Conservation (phyloP, 2,113 vertebrate genomes). For the Recurvirostra avosetta region DNA sequence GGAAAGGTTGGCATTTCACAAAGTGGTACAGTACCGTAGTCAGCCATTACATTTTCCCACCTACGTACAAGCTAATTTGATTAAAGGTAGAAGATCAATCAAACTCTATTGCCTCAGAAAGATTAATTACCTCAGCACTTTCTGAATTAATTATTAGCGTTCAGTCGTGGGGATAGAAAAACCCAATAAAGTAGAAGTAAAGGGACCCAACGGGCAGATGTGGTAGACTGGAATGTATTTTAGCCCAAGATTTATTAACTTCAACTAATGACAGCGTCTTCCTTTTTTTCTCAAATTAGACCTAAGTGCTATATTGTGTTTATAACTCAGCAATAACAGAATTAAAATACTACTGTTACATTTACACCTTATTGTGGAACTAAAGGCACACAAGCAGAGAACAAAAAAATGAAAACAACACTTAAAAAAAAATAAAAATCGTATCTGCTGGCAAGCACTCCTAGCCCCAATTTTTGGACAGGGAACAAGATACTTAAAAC, state of each 20-base stretch:
- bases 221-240: conserved; percentile 8
- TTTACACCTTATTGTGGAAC: not conserved
- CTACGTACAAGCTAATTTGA: conserved; percentile 67
- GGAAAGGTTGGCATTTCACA: conserved; percentile 18
- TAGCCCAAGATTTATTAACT: conserved; percentile 30
- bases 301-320: not conserved
- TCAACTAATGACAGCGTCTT: conserved; percentile 13
- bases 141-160: conserved; percentile 71
- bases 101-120: conserved; percentile 60
- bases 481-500: not conserved
- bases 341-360: not conserved
- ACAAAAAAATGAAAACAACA: not conserved
- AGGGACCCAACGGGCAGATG: not conserved
- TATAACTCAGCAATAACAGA: not conserved
- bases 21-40: not conserved
- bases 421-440: not conserved
- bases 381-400: not conserved
- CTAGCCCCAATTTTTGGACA: not conserved
- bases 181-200: conserved; percentile 16
- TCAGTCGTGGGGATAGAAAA: conserved; percentile 44
- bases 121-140: conserved; percentile 72
- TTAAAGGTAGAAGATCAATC: conserved; percentile 75
- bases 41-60: conserved; percentile 56
- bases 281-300: not conserved
- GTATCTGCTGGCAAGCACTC: not conserved